Evolutionary conservation across 1,140 invertebrate species (phyloP).

Genomic region (Drosophila kohkoa): DNA sequence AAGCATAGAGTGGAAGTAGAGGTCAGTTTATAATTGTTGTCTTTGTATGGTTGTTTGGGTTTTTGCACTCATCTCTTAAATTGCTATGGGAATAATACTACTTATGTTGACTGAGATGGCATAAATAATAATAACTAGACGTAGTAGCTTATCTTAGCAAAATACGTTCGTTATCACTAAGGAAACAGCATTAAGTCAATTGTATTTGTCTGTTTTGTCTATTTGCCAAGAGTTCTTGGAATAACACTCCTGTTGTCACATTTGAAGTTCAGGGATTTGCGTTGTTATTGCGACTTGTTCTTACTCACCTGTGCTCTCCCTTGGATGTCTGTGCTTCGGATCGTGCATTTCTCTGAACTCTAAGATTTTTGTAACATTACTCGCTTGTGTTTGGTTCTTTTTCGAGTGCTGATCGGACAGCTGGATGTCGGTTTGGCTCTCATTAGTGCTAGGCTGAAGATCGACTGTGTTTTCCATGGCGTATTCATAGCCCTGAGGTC

Average conservation of each 20-base stretch:
- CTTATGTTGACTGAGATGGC: not conserved
- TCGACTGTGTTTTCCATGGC: slow-evolving; percentile 5
- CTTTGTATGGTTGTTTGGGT: slow-evolving; percentile 8
- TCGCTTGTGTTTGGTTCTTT: slow-evolving; percentile 4
- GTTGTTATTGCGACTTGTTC: not conserved
- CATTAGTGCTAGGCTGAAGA: slow-evolving; percentile 12
- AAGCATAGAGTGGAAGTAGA: not conserved
- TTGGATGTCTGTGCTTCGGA: slow-evolving; percentile 86
- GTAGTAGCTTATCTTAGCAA: slow-evolving; percentile 1
- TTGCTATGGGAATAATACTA: not conserved
- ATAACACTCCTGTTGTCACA: not conserved
- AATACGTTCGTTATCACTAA: not conserved
- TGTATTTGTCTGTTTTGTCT: not conserved
- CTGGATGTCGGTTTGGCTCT: slow-evolving; percentile 47
- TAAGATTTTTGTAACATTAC: not conserved
- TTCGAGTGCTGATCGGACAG: slow-evolving; percentile 29
- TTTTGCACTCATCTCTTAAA: slow-evolving; percentile 15
- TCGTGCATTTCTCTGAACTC: slow-evolving; percentile 87
- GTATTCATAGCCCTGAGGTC: slow-evolving; percentile 84
- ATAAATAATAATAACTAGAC: slow-evolving; percentile 10
- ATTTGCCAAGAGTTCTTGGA: not conserved
- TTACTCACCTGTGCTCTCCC: slow-evolving; percentile 71
- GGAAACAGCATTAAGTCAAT: not conserved
- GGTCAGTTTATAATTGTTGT: slow-evolving; percentile 42
- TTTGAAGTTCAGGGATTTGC: slow-evolving; percentile 3